A percentile compares a stretch with the other conserved stretches of the same genome.
Conservation (phyloP, 2,888 invertebrate genomes). For the Mystacides longicornis region DNA sequence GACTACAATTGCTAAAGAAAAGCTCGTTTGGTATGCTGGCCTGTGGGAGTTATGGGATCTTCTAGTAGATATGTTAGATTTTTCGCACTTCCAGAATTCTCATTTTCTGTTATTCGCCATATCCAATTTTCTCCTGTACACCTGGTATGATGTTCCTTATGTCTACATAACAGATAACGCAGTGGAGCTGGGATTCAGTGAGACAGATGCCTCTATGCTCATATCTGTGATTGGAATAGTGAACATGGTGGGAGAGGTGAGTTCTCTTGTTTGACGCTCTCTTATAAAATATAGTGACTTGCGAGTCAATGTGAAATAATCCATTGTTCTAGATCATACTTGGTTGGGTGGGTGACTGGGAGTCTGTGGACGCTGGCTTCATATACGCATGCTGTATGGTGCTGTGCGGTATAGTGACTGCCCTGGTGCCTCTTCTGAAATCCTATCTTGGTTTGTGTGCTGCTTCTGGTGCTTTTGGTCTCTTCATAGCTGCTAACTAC, state of each 20-base stretch:
- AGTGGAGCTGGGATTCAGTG: conserved; percentile 60
- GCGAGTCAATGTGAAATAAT: not conserved
- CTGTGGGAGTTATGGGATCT: conserved; percentile 73
- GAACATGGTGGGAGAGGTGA: conserved; percentile 83
- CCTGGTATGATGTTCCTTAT: conserved; percentile 91
- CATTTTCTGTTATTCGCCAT: conserved; percentile 72
- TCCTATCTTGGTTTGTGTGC: conserved; percentile 53
- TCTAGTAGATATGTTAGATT: conserved; percentile 69
- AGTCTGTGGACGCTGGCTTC: conserved; percentile 66
- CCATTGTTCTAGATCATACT: conserved; percentile 56
- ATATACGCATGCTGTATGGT: conserved; percentile 79
- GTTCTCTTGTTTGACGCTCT: conserved; percentile 34
- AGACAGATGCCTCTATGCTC: conserved; percentile 69
- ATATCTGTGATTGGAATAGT: conserved; percentile 82
- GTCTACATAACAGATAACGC: conserved; percentile 83
- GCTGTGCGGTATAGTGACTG: conserved; percentile 60
- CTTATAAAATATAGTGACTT: too few species aligned
- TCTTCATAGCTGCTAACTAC: conserved; percentile 88
- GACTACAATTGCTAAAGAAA: conserved; percentile 77
- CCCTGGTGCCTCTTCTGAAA: conserved; percentile 56
- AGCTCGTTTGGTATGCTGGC: conserved; percentile 66
- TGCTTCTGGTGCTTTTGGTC: conserved; percentile 74
- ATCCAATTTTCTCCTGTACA: conserved; percentile 84
- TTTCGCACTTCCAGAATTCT: conserved; percentile 69
- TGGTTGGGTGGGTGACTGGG: conserved; percentile 82